These are phyloP conservation scores for Micronycteris hirsuta DNA, from an alignment of 2,113 vertebrate species.

Conservation along the genomic window DNA sequence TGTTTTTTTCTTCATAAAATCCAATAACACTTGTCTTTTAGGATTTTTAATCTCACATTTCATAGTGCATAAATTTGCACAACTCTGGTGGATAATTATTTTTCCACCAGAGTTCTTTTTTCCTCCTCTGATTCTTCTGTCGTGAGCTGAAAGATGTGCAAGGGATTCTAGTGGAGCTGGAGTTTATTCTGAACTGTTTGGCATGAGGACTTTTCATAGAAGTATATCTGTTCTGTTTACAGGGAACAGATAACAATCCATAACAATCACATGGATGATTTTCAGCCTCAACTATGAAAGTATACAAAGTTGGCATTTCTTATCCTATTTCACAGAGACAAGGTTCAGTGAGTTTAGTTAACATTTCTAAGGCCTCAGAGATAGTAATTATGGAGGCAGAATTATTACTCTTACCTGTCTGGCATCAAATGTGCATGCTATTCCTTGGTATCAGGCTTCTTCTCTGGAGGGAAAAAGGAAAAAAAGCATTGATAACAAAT, in stretches of 20 bases:
- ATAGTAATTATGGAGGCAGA: background rate
- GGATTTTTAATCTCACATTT: background rate
- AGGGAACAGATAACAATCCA: no score
- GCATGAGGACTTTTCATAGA: background rate
- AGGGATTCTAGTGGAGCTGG: background rate
- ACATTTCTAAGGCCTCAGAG: background rate
- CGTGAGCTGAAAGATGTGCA: background rate
- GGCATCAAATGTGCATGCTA: background rate
- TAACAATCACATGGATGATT: background rate
- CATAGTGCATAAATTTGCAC: background rate
- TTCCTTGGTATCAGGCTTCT: background rate
- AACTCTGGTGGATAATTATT: background rate
- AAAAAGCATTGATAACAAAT: background rate
- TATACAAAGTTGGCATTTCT: background rate
- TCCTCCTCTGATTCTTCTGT: background rate
- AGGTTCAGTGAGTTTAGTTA: background rate
- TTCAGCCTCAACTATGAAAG: background rate
- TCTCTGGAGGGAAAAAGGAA: background rate
- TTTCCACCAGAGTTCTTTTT: background rate
- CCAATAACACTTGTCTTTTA: background rate
- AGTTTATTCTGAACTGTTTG: background rate
- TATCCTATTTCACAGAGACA: background rate
- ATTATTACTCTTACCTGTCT: background rate
- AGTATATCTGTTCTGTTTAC: background rate
- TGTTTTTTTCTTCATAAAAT: background rate